A percentile compares a stretch with the other conserved stretches of the same genome.
These are phyloP conservation scores for Apis florea DNA, from an alignment of 1,140 invertebrate species.

Conservation along the genomic window DNA sequence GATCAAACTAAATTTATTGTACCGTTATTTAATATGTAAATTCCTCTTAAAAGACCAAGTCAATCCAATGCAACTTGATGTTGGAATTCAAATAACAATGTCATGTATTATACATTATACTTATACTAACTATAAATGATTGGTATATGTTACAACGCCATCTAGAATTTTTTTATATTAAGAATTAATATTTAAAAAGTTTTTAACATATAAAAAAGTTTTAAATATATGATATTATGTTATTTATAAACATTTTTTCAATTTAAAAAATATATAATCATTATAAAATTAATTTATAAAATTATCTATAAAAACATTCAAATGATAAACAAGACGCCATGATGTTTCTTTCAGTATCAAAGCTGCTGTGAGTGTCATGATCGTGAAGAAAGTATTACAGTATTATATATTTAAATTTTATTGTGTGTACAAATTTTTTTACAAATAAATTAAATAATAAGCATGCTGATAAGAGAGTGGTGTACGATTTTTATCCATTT, in stretches of 20 bases:
- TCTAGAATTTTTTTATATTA: not conserved
- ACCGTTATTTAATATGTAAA: not conserved
- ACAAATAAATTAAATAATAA: constrained; percentile 7
- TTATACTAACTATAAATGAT: not conserved
- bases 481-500: constrained; percentile 26
- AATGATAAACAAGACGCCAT: constrained; percentile 17
- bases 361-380: constrained; percentile 6
- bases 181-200: not conserved
- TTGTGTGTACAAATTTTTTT: not conserved
- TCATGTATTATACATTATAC: too few relatives aligned
- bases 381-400: not conserved
- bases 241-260: not conserved
- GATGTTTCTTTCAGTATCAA: constrained; percentile 7
- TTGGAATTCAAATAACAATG: not conserved
- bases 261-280: not conserved
- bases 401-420: not conserved
- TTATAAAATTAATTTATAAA: not conserved
- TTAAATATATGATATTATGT: not conserved
- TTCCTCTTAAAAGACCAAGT: too few relatives aligned
- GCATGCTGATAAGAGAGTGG: constrained; percentile 27
- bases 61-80: not conserved
- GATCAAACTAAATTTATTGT: not conserved
- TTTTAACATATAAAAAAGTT: not conserved
- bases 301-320: too few relatives aligned
- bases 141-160: not conserved